Evolutionary conservation across 2,113 vertebrate species (phyloP), one percentile per base, ranked within the genome.

Genomic region (Plectropomus leopardus): DNA sequence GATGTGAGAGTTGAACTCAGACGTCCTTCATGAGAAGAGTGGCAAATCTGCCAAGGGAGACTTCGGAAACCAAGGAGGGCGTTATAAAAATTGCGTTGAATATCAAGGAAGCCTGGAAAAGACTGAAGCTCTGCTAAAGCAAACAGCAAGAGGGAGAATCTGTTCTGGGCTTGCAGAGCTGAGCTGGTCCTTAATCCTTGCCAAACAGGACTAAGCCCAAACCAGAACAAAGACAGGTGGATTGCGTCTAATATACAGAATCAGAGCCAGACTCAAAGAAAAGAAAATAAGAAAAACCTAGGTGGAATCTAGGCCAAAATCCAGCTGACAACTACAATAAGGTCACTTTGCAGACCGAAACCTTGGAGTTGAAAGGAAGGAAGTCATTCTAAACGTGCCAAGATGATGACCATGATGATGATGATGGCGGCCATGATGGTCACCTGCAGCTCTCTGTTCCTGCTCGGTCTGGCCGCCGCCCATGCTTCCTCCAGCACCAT

Each of bases 381-480:
- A 54, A 45, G n/a, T 78, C 30, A 0, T 10, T 58, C 36, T 2
- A 51, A 59, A 6, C 5, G 55, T 23, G 51, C 60, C 78, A 83
- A 83, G 55, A 93, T 93, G 93, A 94, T 93, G 92, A 92, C 87
- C 73, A 90, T 90, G 91, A 92, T 94, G 91, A 92, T 92, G 87
- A 92, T 91, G 90, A 89, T 86, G 88, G 88, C 4, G 71, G 88
- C 87, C 76, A 88, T 66, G 76, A 92, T 83, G 89, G 80, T 92
- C 83, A 92, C 91, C 44, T 93, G 86, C 83, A 90, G 92, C 88
- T 93, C 92, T 58, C 83, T 94, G 42, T 78, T 94, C 42, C 75
- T 94, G 86, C 74, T 95, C 76, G 86, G 89, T 2, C 51, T 95
- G 76, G 87, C 92, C 0, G 72, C 93, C 1, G 79, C 87, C 21